These are phyloP conservation scores for Micrasema minimum DNA, from an alignment of 1,140 invertebrate genomes.

Conservation along the genomic window DNA sequence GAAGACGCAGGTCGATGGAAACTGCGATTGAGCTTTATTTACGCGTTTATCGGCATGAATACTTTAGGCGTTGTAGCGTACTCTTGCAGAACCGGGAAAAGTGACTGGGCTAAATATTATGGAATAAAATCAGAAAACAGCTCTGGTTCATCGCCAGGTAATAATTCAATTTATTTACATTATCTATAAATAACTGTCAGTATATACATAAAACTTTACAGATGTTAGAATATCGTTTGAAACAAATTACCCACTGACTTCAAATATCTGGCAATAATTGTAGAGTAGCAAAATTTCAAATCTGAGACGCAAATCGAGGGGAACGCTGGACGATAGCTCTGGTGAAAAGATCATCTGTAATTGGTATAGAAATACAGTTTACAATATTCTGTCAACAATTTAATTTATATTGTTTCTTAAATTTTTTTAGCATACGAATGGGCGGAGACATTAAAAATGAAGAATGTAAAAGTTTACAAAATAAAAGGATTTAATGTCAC, in stretches of 20 bases:
- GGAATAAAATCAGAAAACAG: conserved; percentile 72
- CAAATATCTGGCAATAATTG: too few species aligned
- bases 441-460: conserved; percentile 66
- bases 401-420: too few species aligned
- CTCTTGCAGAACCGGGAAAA: conserved; percentile 67
- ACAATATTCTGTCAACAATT: too few species aligned
- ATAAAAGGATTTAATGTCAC: conserved; percentile 61
- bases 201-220: too few species aligned
- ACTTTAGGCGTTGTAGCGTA: conserved; percentile 72
- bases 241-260: too few species aligned
- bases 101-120: conserved; percentile 72
- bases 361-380: too few species aligned
- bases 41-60: conserved; percentile 73
- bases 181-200: too few species aligned
- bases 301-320: too few species aligned
- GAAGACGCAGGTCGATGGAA: conserved; percentile 70
- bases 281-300: too few species aligned
- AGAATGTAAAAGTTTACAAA: conserved; percentile 67
- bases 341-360: too few species aligned
- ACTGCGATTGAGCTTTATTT: conserved; percentile 68
- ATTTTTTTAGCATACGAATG: conserved; percentile 64
- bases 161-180: background rate
- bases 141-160: conserved; percentile 64
- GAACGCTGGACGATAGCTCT: too few species aligned
- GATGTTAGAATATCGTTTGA: too few species aligned